Base-by-base conservation (phyloP, 37 sponge, comb jelly and placozoan species). In the Diacarnus erythraeanus region DNA sequence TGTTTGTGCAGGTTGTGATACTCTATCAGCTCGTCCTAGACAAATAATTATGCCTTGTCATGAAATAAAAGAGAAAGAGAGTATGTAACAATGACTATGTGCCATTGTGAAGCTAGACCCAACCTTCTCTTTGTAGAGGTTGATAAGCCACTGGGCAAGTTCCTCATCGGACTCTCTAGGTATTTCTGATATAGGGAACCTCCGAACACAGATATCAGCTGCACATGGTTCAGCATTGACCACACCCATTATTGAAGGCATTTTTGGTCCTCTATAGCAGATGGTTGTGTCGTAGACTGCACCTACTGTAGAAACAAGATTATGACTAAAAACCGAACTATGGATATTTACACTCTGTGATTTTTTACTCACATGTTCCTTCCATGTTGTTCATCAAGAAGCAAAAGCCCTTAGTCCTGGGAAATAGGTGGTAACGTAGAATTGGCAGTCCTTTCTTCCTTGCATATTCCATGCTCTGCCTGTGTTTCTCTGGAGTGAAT, bases 401-500 rank as follows among this genome's bases (percentile, higher is more conserved):
- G 47, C 76, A 71, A 72, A 94, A 94, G 38, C 97, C 97, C 37
- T 88, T 87, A 21, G 93, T 88, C 0, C 97, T 61, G 3, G 97
- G 97, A n/a, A 82, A 88, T 27, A 96, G 84, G 59, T 93, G 89
- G 59, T 96, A 88, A 41, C 80, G 90, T 27, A 93, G 71, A 21
- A 77, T 78, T 23, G 85, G 89, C 6, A 90, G 80, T 0, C 89
- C 84, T 9, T 77, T 76, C 21, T 84, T 72, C 38, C 57, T 51
- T 33, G 88, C 77, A 79, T 88, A 84, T 51, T 88, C 89, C 47
- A 90, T 76, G 70, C 93, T 89, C 31, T 33, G 51, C 31, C 67
- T 67, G 75, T 96, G 91, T 59, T 96, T 96, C 73, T 90, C 93
- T 42, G 44, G 38, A 38, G 97, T 96, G 82, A 88, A 96, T 39